phyloP scores from a whole-genome alignment of 2,113 vertebrate species.

The Regulus satrapa region DNA sequence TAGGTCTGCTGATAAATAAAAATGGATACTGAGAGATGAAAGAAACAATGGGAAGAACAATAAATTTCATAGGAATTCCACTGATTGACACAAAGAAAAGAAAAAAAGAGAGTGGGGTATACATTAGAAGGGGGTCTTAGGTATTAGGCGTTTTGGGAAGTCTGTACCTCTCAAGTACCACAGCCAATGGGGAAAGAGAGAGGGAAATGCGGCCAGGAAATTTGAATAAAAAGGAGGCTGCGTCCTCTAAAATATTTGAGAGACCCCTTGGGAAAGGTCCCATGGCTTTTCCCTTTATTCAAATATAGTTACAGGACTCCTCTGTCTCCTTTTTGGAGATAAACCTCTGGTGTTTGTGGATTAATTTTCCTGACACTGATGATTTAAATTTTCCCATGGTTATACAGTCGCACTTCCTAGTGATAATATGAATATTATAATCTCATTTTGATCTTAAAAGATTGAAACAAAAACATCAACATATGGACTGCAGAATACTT shows the following conservation, averaged over 20 bases:
- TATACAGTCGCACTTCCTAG: not conserved
- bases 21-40: not conserved
- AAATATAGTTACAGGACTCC: not conserved
- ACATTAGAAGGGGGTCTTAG: not conserved
- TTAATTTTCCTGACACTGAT: not conserved
- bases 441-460: not conserved
- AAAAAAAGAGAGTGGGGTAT: not conserved
- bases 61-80: too few relatives aligned
- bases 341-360: not conserved
- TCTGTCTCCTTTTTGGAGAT: not conserved
- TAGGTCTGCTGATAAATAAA: not conserved
- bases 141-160: not conserved
- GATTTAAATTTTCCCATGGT: not conserved
- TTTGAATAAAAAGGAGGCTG: not conserved
- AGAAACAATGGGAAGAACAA: not conserved
- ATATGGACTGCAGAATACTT: not conserved
- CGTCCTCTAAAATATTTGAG: not conserved
- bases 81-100: not conserved
- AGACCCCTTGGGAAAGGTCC: not conserved
- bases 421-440: not conserved
- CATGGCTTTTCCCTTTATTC: not conserved
- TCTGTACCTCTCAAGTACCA: not conserved
- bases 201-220: not conserved
- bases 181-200: not conserved
- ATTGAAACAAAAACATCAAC: not conserved